Evolutionary conservation across 92 coral and sea anemone genomes (phyloP), one percentile per base, ranked within the genome.

Genomic region (Umimayanthus kanabou): DNA sequence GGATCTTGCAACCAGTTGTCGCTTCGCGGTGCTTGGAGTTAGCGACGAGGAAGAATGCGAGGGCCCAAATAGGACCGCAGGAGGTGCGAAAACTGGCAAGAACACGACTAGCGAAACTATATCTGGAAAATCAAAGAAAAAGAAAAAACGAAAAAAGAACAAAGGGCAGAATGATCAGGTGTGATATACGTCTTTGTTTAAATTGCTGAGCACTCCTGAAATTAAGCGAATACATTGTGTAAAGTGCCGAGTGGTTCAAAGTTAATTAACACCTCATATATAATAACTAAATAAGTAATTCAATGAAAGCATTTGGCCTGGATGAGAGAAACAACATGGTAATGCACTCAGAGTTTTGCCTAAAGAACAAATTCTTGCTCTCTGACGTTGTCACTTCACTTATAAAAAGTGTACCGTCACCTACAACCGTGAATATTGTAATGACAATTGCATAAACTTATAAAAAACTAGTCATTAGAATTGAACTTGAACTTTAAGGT

Each of bases 111-210:
- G 87, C 65, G 87, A 83, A 29, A 40, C 77, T 23, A 73, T 4
- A 25, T 8, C 85, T 30, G 85, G 49, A 80, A 83, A 71, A 73
- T 69, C 87, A 47, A 83, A 83, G 87, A 83, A 83, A 83, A 83
- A 83, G 78, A 83, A 83, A 39, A 83, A 83, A 26, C 78, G 78
- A 26, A 83, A 83, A 70, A 83, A 83, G 87, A 83, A 83, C 77
- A 83, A 83, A 26, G 78, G 42, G 13, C 74, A 83, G 33, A 50
- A 13, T 71, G 87, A 15, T 30, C 65, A 40, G 87, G 87, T 83
- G 42, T 4, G 73, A n/a, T 69, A 55, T 39, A 47, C 14, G 8
- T 43, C 14, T 14, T 53, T 80, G 13, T 53, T 29, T 26, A 71
- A 33, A 26, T 16, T 26, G 30, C 28, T 23, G 26, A n/a, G n/a